Evolutionary conservation across 2,888 invertebrate genomes (phyloP).

Genomic region (Parnassius smintheus): DNA sequence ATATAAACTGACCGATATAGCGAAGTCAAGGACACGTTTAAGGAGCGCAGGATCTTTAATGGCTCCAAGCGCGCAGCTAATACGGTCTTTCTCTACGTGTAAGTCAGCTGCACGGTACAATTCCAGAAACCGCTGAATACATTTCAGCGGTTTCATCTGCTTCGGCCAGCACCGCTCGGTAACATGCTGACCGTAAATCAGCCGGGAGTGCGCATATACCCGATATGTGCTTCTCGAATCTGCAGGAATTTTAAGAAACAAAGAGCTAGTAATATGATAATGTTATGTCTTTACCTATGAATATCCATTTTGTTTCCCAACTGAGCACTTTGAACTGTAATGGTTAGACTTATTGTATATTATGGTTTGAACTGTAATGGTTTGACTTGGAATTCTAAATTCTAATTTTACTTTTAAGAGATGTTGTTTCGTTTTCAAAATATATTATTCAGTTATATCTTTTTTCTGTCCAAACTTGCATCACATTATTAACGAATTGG

Average conservation of each 20-base stretch:
- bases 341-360: too few relatives aligned
- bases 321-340: too few relatives aligned
- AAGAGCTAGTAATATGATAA: too few relatives aligned
- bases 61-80: conserved; percentile 91
- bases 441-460: too few relatives aligned
- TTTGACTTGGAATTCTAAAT: too few relatives aligned
- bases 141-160: conserved; percentile 87
- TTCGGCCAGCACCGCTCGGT: conserved; percentile 88
- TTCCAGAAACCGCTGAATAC: conserved; percentile 88
- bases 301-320: too few relatives aligned
- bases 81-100: conserved; percentile 96
- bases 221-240: conserved; percentile 84
- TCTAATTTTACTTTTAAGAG: too few relatives aligned
- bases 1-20: conserved; percentile 86
- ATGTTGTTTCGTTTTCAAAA: too few relatives aligned
- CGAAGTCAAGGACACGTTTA: conserved; percentile 88
- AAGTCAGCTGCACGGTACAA: conserved; percentile 92
- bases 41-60: conserved; percentile 87
- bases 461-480: too few relatives aligned
- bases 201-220: conserved; percentile 85
- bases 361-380: too few relatives aligned
- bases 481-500: too few relatives aligned
- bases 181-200: conserved; percentile 93
- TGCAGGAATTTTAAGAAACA: conserved; percentile 33
- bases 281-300: too few relatives aligned